phyloP scores from a whole-genome alignment of 2,797 vertebrate genomes.

The Coreius guichenoti region DNA sequence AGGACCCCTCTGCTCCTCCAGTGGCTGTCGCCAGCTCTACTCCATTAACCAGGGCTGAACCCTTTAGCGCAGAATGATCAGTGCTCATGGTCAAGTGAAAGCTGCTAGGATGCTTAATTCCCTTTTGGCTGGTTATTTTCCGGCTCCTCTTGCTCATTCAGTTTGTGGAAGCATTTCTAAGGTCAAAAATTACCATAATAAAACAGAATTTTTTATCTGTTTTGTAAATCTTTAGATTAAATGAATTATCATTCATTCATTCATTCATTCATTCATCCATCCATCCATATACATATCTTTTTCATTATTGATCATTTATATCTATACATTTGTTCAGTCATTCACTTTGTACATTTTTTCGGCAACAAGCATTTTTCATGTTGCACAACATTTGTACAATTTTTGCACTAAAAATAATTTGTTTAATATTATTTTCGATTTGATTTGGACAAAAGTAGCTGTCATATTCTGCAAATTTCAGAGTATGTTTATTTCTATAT shows the following conservation, averaged over 20 bases:
- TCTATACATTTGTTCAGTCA: not conserved
- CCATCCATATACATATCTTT: not conserved
- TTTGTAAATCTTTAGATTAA: not conserved
- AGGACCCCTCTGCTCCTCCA: slow-evolving; percentile 88
- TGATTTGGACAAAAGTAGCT: too few species aligned
- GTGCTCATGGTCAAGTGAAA: slow-evolving; percentile 40
- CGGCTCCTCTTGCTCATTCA: not conserved
- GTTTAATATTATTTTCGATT: not conserved
- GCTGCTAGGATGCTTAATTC: not conserved
- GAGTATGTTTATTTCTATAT: not conserved
- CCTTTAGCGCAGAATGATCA: slow-evolving; percentile 65
- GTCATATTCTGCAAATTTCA: not conserved
- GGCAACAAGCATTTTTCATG: not conserved
- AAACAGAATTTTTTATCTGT: not conserved
- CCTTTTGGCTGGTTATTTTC: slow-evolving; percentile 4
- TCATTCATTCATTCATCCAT: not conserved
- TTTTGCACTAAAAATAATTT: too few species aligned
- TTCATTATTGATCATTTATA: not conserved
- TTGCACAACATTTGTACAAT: not conserved
- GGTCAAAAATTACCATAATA: not conserved
- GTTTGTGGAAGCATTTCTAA: not conserved
- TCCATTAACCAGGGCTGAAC: slow-evolving; percentile 81
- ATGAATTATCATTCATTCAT: not conserved
- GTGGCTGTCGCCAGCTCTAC: slow-evolving; percentile 87
- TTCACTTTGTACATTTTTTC: not conserved